Percentiles rank a stretch among this genome's conserved stretches.
Evolutionary conservation across 2,888 invertebrate genomes (phyloP).

Genomic region (Chironomus tentans): DNA sequence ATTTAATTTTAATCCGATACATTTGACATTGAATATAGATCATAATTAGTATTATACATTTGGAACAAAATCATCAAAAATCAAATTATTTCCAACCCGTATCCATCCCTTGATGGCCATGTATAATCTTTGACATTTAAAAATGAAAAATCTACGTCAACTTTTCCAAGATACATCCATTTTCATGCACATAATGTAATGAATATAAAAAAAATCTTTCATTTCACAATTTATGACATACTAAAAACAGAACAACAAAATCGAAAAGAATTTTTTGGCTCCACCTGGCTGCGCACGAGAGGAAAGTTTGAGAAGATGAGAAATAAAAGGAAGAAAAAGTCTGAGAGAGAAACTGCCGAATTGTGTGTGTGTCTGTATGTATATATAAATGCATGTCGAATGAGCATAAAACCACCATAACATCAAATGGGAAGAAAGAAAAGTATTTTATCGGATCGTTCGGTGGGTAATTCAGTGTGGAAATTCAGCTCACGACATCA

Average conservation of each 20-base stretch:
- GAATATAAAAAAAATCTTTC: background rate
- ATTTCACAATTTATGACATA: background rate
- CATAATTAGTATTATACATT: too few relatives aligned
- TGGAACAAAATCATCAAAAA: too few relatives aligned
- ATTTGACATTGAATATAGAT: background rate
- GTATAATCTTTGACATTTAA: too few relatives aligned
- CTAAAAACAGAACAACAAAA: background rate
- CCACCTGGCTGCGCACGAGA: conserved; percentile 24
- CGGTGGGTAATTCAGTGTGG: conserved; percentile 18
- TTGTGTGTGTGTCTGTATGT: background rate
- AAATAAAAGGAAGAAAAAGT: conserved; percentile 1
- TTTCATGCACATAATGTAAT: background rate
- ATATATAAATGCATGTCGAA: background rate
- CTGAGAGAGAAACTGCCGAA: background rate
- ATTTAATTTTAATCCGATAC: background rate
- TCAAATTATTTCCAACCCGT: too few relatives aligned
- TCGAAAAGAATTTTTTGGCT: conserved; percentile 6
- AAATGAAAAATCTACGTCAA: too few relatives aligned
- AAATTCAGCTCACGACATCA: background rate
- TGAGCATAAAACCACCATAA: conserved; percentile 17
- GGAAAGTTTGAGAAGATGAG: background rate
- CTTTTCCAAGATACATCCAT: too few relatives aligned
- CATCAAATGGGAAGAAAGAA: background rate
- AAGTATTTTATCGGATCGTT: conserved; percentile 26
- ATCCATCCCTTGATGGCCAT: too few relatives aligned